phyloP scores from a whole-genome alignment of 2,888 invertebrate genomes.

The Leucoptera coffeella region DNA sequence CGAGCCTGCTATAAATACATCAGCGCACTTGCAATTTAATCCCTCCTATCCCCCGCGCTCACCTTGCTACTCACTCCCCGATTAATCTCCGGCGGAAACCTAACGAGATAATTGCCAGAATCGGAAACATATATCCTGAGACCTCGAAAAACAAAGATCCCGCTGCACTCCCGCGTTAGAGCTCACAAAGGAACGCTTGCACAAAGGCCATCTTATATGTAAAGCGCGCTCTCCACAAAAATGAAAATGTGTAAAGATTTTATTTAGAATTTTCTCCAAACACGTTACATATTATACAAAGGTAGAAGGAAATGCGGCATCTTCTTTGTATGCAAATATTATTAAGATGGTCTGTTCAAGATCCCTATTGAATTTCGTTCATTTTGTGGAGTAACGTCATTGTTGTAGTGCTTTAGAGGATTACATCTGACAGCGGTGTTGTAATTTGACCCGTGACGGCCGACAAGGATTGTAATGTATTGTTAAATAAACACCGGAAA shows the following conservation, averaged over 20 bases:
- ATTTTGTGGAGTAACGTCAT: conserved; percentile 13
- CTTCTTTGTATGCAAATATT: conserved; percentile 41
- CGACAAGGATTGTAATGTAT: too few relatives aligned
- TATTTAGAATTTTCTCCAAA: too few relatives aligned
- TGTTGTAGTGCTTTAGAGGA: too few relatives aligned
- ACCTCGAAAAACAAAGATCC: conserved; percentile 11
- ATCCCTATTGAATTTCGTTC: conserved; percentile 21
- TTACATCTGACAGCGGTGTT: too few relatives aligned
- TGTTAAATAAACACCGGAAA: too few relatives aligned
- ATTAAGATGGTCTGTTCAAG: conserved; percentile 32
- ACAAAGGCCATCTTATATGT: too few relatives aligned
- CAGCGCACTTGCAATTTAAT: conserved; percentile 52
- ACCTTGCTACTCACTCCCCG: too few relatives aligned
- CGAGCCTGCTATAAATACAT: conserved; percentile 48
- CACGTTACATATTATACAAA: too few relatives aligned
- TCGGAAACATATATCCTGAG: conserved; percentile 16
- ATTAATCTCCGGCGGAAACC: conserved; percentile 24
- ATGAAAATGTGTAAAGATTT: too few relatives aligned
- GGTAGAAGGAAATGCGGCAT: conserved; percentile 19
- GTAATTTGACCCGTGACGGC: too few relatives aligned
- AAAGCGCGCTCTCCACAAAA: too few relatives aligned
- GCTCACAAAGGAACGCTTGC: too few relatives aligned
- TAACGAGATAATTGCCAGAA: conserved; percentile 20
- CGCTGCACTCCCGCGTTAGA: conserved; percentile 7
- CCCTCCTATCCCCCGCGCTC: conserved; percentile 20